Base-by-base conservation (phyloP, 2,888 invertebrate species). In the Epinotia nisella region DNA sequence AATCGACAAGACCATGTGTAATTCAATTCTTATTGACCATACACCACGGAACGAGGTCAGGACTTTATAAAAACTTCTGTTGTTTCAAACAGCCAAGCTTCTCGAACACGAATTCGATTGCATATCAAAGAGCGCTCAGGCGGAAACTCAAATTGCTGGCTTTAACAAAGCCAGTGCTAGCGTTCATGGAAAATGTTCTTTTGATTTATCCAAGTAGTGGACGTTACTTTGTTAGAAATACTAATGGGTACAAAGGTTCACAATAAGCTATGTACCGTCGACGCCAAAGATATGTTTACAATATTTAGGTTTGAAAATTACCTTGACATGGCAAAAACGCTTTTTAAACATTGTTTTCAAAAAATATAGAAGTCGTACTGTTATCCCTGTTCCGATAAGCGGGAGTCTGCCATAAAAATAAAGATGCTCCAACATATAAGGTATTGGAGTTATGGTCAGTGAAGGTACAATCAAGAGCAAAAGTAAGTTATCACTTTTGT, bases 141-240 rank as follows among this genome's bases (percentile, higher is more conserved):
- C 69, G 61, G 29, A 13, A 70, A 62, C 70, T 64, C 70, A 64
- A 70, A 70, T 70, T 70, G 70, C 70, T 17, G 70, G 70, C 70
- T 70, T 70, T 62, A 62, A 70, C 56, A 62, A 62, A 60, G 60
- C 68, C 49, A 15, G 55, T 19, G 2, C 62, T n/a, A 35, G 17
- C 11, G 17, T 1, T 15, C 49, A 55, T n/a, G 60, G 21, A 41
- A 61, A 70, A 70, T 62, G 62, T 53, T 41, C n/a, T 64, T 70
- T 70, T 70, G 45, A 70, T 64, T 35, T 70, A 1, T 45, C 41
- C 5, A 19, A 13, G 11, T 5, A 45, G 1, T 19, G 39, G 17
- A 41, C 35, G 35, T 1, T 9, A 35, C 35, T 35, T 60, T 35
- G 29, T n/a, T n/a, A 35, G 29, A 10, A 49, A 49, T 49, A 49